Evolutionary conservation across 1,140 invertebrate species (phyloP).

Genomic region (Sycophila sp.): DNA sequence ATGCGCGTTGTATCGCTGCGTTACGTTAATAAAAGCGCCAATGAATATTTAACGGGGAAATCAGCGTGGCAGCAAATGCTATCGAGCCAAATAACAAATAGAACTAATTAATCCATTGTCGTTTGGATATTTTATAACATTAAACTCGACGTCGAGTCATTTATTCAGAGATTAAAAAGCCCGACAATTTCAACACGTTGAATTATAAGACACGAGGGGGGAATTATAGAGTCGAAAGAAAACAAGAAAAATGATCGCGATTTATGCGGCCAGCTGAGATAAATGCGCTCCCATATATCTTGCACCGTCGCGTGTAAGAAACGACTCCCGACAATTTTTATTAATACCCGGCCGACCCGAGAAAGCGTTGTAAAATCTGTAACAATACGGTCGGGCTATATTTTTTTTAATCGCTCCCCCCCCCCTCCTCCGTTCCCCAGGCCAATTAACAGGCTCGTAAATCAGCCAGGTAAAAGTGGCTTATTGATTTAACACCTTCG

Average conservation of each 20-base stretch:
- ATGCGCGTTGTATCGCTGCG: no score
- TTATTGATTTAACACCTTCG: background rate
- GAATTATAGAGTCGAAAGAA: constrained; percentile 36
- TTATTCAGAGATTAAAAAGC: constrained; percentile 14
- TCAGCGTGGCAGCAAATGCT: background rate
- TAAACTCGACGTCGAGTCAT: background rate
- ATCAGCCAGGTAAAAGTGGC: background rate
- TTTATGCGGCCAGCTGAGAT: constrained; percentile 27
- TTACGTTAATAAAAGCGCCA: no score
- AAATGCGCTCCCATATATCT: constrained; percentile 32
- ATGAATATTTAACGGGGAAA: no score
- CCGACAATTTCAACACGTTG: constrained; percentile 8
- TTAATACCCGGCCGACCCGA: constrained; percentile 6
- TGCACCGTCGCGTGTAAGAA: constrained; percentile 27
- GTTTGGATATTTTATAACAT: background rate
- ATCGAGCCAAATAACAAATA: background rate
- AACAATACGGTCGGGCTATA: constrained; percentile 13
- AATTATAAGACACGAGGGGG: constrained; percentile 37
- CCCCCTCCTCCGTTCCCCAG: background rate
- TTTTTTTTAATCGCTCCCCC: background rate
- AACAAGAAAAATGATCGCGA: constrained; percentile 32
- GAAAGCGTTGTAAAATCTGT: constrained; percentile 10
- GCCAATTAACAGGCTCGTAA: constrained; percentile 17
- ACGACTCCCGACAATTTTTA: constrained; percentile 36
- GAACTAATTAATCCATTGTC: background rate